Percentiles rank a stretch among this genome's conserved stretches.
These are phyloP conservation scores for Isoperla grammatica DNA, from an alignment of 2,888 invertebrate genomes.

Conservation along the genomic window DNA sequence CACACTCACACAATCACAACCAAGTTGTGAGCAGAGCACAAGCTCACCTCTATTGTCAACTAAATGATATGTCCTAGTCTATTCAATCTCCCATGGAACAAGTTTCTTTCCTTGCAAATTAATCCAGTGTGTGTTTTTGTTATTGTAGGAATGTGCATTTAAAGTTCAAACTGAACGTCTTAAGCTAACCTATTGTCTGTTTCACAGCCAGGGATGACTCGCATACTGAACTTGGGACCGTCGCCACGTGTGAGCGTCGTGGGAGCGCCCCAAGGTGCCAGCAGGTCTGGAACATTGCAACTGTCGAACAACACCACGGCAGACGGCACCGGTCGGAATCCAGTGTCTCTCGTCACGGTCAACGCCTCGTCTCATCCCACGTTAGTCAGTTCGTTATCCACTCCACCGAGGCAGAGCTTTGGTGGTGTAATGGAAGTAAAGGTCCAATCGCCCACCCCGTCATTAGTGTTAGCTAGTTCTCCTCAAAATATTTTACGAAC, in stretches of 20 bases:
- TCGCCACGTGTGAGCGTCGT: constrained; percentile 26
- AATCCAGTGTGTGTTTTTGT: no score
- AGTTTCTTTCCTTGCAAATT: no score
- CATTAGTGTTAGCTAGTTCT: constrained; percentile 23
- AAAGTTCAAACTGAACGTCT: no score
- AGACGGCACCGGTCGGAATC: constrained; percentile 20
- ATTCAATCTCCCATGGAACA: no score
- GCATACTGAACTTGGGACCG: constrained; percentile 47
- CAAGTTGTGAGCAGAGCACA: no score
- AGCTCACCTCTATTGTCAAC: no score
- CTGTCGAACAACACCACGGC: constrained; percentile 17
- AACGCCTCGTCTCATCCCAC: constrained; percentile 31
- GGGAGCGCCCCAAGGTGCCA: constrained; percentile 20
- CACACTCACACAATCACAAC: no score
- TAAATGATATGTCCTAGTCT: no score
- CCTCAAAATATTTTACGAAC: constrained; percentile 21
- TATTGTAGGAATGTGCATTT: no score
- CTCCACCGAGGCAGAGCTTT: constrained; percentile 28
- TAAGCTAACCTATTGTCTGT: no score
- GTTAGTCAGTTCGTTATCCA: constrained; percentile 30
- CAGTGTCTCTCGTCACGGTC: constrained; percentile 28
- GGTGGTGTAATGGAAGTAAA: constrained; percentile 11
- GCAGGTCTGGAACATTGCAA: constrained; percentile 20
- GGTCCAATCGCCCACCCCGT: constrained; percentile 18
- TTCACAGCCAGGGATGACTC: constrained; percentile 46